Percentiles rank a stretch among this genome's conserved stretches.
Conservation (phyloP, 2,797 vertebrate species). For the Chaenodraco wilsoni region DNA sequence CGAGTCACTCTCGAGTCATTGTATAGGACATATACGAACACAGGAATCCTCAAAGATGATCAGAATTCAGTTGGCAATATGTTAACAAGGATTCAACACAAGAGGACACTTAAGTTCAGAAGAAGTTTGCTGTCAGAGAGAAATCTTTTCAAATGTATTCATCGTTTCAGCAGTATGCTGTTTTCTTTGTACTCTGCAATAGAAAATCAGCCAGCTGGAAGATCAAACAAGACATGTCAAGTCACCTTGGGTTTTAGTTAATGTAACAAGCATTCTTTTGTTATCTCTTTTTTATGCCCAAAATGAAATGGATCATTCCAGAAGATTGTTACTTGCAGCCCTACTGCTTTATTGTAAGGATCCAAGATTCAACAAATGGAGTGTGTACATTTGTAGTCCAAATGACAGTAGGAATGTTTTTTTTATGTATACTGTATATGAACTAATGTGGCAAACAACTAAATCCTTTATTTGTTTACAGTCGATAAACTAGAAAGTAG, state of each 20-base stretch:
- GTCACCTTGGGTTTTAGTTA: background rate
- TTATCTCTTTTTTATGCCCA: background rate
- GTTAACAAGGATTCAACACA: background rate
- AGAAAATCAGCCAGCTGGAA: background rate
- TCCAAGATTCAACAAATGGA: background rate
- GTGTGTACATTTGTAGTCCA: background rate
- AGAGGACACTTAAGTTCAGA: background rate
- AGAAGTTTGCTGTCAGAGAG: background rate
- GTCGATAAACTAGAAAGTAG: background rate
- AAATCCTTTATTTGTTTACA: background rate
- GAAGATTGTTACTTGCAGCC: background rate
- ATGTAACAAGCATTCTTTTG: background rate
- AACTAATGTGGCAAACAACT: background rate
- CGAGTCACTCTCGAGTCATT: background rate
- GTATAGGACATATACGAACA: background rate
- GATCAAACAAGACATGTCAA: background rate
- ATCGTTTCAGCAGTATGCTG: background rate
- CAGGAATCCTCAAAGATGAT: background rate
- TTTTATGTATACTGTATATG: background rate
- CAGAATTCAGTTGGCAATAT: background rate
- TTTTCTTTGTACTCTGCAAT: background rate
- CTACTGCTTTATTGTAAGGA: background rate
- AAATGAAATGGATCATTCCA: background rate
- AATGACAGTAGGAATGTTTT: background rate
- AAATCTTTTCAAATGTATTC: background rate